phyloP scores from a whole-genome alignment of 2,113 vertebrate genomes.

The Hemicordylus capensis region DNA sequence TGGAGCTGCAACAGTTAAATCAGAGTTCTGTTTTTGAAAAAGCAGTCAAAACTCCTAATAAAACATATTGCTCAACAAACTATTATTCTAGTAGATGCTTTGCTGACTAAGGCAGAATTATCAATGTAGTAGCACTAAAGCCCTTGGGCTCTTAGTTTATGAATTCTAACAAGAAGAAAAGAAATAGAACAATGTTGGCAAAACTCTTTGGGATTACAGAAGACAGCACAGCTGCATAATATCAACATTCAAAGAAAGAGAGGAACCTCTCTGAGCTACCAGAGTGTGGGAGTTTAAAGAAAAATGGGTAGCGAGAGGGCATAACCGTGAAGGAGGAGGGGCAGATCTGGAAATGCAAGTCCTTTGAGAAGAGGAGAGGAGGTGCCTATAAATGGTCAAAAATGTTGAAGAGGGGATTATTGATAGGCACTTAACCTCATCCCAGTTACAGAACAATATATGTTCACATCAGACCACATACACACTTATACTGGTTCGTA shows the following conservation, averaged over 20 bases:
- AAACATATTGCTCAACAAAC: background rate
- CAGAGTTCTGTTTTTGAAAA: background rate
- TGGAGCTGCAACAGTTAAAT: background rate
- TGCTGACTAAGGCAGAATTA: background rate
- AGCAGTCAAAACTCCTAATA: background rate
- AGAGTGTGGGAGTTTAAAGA: background rate
- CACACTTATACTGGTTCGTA: too few species aligned
- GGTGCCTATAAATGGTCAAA: background rate
- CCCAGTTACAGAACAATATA: background rate
- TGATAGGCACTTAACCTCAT: background rate
- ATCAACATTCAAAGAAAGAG: background rate
- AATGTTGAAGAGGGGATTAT: background rate
- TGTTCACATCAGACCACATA: too few species aligned
- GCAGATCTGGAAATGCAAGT: background rate
- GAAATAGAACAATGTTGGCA: background rate
- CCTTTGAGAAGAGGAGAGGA: background rate
- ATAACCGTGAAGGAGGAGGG: background rate
- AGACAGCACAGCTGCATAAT: conserved; percentile 22
- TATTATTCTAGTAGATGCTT: background rate
- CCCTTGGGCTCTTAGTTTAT: conserved; percentile 9
- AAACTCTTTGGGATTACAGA: background rate
- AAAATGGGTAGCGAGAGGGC: background rate
- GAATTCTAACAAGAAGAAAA: background rate
- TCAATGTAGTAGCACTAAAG: background rate
- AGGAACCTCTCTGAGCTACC: background rate